phyloP scores from a whole-genome alignment of 2,113 vertebrate species.

The Ceuthmochares aereus region DNA sequence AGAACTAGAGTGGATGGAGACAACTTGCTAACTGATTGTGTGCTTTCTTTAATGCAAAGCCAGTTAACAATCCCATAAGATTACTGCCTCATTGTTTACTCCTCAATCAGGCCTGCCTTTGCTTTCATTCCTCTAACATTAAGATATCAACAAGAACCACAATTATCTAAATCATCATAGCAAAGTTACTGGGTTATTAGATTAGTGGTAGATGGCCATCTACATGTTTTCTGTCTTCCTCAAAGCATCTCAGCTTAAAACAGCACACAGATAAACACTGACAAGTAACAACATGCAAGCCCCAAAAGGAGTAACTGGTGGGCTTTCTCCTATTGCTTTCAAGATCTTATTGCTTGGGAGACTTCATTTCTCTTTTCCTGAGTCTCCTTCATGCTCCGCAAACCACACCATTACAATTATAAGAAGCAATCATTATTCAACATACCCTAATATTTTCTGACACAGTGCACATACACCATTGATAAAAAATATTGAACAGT shows the following conservation, averaged over 20 bases:
- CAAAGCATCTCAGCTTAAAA: neutral
- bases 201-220: neutral
- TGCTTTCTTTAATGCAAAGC: neutral
- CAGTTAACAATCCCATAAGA: neutral
- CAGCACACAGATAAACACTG: neutral
- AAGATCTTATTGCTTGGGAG: neutral
- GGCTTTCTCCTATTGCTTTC: neutral
- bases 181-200: neutral
- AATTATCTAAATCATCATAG: neutral
- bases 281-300: neutral
- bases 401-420: neutral
- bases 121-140: neutral
- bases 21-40: accelerated
- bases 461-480: neutral
- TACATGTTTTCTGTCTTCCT: neutral
- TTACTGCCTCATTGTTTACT: neutral
- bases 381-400: neutral
- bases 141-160: neutral
- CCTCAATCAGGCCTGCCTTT: neutral
- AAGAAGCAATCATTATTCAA: neutral
- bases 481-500: neutral
- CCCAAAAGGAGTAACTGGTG: neutral
- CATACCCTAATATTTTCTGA: neutral
- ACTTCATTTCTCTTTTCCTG: neutral
- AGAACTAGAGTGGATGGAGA: neutral